Conservation (phyloP, 1,140 invertebrate species). For the Gonatopus flavifemur region DNA sequence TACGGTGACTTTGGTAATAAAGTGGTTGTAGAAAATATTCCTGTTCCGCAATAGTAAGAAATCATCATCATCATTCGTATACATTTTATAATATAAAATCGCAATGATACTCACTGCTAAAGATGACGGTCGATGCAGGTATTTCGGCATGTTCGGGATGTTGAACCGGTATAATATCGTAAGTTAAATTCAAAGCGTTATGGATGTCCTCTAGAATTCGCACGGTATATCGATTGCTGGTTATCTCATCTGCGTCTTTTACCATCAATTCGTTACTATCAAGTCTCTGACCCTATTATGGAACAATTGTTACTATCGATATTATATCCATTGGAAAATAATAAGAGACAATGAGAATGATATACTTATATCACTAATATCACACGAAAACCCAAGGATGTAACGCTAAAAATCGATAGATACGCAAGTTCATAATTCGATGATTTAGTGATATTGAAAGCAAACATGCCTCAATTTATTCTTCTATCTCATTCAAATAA, state of each 20-base stretch:
- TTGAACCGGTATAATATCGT: slow-evolving; percentile 41
- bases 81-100: background rate
- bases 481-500: too few relatives aligned
- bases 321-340: too few relatives aligned
- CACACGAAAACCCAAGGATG: too few relatives aligned
- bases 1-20: slow-evolving; percentile 53
- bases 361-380: too few relatives aligned
- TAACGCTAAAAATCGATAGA: too few relatives aligned
- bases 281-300: slow-evolving; percentile 38
- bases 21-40: slow-evolving; percentile 43
- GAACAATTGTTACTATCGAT: too few relatives aligned
- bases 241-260: slow-evolving; percentile 42
- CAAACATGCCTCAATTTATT: too few relatives aligned
- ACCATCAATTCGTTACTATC: slow-evolving; percentile 45
- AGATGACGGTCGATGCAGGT: slow-evolving; percentile 42
- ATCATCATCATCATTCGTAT: background rate
- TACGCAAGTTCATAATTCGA: too few relatives aligned
- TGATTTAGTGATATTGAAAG: too few relatives aligned
- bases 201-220: slow-evolving; percentile 39
- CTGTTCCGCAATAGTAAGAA: slow-evolving; percentile 27
- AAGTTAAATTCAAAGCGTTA: slow-evolving; percentile 44
- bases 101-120: slow-evolving; percentile 38
- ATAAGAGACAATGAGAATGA: too few relatives aligned
- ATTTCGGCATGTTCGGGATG: slow-evolving; percentile 20
- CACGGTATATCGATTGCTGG: slow-evolving; percentile 43